Evolutionary conservation across 1,140 invertebrate species (phyloP).

Genomic region (Cyrtorhinus lividipennis): DNA sequence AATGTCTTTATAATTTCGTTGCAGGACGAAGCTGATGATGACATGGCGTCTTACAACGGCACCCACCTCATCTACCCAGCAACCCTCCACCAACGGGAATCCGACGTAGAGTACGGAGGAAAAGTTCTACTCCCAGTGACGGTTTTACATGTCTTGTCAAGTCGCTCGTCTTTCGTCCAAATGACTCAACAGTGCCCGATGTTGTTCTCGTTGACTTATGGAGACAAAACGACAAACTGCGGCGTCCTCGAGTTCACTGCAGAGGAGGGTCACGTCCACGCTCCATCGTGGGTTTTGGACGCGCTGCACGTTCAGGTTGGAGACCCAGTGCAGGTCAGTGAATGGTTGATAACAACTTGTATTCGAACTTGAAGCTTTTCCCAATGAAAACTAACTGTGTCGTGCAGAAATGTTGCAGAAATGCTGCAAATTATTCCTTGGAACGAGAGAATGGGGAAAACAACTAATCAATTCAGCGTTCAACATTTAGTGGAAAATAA

Average conservation of each 20-base stretch:
- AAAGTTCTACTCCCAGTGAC: constrained; percentile 3
- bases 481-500: no score
- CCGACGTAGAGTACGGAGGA: constrained; percentile 1
- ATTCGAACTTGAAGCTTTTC: no score
- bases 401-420: no score
- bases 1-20: no score
- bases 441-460: no score
- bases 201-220: neutral
- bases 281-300: constrained; percentile 10
- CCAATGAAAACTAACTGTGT: no score
- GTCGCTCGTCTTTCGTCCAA: neutral
- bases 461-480: no score
- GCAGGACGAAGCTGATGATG: no score
- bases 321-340: neutral
- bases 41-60: neutral
- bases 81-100: neutral
- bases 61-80: neutral
- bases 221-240: neutral
- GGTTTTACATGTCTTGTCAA: neutral
- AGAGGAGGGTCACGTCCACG: neutral
- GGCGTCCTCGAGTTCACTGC: constrained; percentile 13
- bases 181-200: constrained; percentile 1
- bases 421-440: no score
- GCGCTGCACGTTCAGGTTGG: neutral
- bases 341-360: no score